phyloP scores from a whole-genome alignment of 2,888 invertebrate species.

The Tholera decimalis region DNA sequence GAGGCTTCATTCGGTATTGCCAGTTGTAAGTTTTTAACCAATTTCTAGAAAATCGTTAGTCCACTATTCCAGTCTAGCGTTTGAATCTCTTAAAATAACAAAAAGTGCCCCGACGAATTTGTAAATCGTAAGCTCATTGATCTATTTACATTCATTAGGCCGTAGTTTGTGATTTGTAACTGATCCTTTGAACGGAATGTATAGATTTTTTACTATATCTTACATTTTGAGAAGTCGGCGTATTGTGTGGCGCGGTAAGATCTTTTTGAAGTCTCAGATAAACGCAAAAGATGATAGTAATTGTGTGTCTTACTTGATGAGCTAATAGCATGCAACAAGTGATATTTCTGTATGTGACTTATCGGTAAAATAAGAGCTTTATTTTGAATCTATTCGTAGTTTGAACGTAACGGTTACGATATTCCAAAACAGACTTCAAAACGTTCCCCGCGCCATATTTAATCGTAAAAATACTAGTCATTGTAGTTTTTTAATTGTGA shows the following conservation, averaged over 20 bases:
- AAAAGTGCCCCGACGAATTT: constrained; percentile 88
- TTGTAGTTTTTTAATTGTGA: constrained; percentile 79
- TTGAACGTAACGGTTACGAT: background rate
- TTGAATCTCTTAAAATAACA: constrained; percentile 72
- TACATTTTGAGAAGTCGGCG: constrained; percentile 62
- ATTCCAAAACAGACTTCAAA: constrained; percentile 55
- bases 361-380: constrained; percentile 13
- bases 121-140: constrained; percentile 82
- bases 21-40: constrained; percentile 1
- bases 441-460: constrained; percentile 62
- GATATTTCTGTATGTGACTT: constrained; percentile 26
- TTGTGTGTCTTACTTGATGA: background rate
- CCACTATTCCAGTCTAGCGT: constrained; percentile 68
- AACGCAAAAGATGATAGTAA: background rate
- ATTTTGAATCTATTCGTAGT: background rate
- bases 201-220: constrained; percentile 80
- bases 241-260: constrained; percentile 58
- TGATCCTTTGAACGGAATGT: constrained; percentile 76
- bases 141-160: constrained; percentile 83
- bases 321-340: constrained; percentile 2
- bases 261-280: constrained; percentile 41
- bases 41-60: constrained; percentile 41
- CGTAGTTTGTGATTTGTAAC: constrained; percentile 84
- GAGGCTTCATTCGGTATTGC: background rate
- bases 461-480: constrained; percentile 75